A percentile compares a stretch with the other conserved stretches of the same genome.
Conservation (phyloP, 2,888 invertebrate genomes). For the Aleiodes leptofemur region DNA sequence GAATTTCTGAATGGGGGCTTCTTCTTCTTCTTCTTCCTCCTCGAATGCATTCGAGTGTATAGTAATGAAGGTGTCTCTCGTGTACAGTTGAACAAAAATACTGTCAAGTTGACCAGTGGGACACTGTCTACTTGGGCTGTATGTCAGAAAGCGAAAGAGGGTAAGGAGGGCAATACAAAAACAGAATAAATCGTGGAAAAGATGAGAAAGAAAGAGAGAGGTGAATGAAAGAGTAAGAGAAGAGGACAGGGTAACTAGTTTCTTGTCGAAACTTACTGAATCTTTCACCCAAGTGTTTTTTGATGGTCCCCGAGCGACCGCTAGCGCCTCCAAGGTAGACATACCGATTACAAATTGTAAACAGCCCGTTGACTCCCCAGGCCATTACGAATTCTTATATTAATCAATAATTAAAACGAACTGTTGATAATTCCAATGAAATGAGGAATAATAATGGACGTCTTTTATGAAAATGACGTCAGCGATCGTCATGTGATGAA, state of each 20-base stretch:
- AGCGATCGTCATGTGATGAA: too few relatives aligned
- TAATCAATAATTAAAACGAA: background rate
- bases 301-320: conserved; percentile 61
- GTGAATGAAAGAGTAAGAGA: conserved; percentile 11
- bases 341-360: conserved; percentile 70
- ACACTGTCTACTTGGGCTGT: too few relatives aligned
- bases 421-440: background rate
- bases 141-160: conserved; percentile 43
- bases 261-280: conserved; percentile 58
- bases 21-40: conserved; percentile 42
- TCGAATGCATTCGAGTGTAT: conserved; percentile 58
- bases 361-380: conserved; percentile 52
- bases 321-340: conserved; percentile 64
- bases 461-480: too few relatives aligned
- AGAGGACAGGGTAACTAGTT: conserved; percentile 53
- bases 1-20: conserved; percentile 67
- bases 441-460: too few relatives aligned
- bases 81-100: conserved; percentile 65
- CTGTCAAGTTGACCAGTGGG: conserved; percentile 60
- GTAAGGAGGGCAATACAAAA: conserved; percentile 16
- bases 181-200: conserved; percentile 27
- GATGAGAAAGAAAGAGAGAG: conserved; percentile 13
- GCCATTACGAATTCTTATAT: conserved; percentile 13
- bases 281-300: conserved; percentile 61
- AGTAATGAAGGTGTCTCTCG: conserved; percentile 69